A percentile compares a stretch with the other conserved stretches of the same genome.
These are phyloP conservation scores for Trachops cirrhosus DNA, from an alignment of 2,797 vertebrate species.

Conservation along the genomic window DNA sequence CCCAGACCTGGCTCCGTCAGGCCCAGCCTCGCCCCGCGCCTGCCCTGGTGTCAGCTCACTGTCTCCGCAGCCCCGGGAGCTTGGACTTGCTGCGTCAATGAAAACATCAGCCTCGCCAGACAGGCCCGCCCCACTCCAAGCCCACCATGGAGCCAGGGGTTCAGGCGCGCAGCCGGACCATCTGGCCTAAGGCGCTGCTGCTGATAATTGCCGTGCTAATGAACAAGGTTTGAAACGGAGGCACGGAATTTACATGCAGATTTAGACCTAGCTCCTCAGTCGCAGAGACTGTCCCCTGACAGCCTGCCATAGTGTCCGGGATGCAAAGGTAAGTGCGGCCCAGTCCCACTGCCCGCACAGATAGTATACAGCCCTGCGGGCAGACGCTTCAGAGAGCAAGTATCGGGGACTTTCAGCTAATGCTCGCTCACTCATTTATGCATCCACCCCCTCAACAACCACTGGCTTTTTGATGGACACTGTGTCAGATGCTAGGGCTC, in stretches of 20 bases:
- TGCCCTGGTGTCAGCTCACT: not conserved
- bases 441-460: not conserved
- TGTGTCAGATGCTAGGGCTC: not conserved
- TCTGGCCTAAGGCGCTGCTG: slow-evolving; percentile 22
- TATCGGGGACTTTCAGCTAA: not conserved
- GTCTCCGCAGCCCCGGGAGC: not conserved
- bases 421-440: rapidly evolving
- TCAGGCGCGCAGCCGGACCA: not conserved
- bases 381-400: not conserved
- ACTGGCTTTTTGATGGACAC: not conserved
- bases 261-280: not conserved
- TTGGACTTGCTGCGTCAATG: slow-evolving; percentile 47
- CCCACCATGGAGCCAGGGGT: not conserved
- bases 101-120: slow-evolving; percentile 53
- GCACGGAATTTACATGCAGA: slow-evolving; percentile 20
- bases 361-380: not conserved
- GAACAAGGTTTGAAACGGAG: slow-evolving; percentile 44
- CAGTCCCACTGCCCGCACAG: not conserved
- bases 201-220: slow-evolving; percentile 64
- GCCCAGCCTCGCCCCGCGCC: not conserved
- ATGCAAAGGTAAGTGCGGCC: not conserved
- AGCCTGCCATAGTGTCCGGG: not conserved
- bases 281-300: not conserved
- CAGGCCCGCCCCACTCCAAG: not conserved
- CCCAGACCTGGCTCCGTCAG: slow-evolving; percentile 9